A percentile compares a stretch with the other conserved stretches of the same genome.
Conservation (phyloP, 2,113 vertebrate genomes). For the Halichoeres trimaculatus region DNA sequence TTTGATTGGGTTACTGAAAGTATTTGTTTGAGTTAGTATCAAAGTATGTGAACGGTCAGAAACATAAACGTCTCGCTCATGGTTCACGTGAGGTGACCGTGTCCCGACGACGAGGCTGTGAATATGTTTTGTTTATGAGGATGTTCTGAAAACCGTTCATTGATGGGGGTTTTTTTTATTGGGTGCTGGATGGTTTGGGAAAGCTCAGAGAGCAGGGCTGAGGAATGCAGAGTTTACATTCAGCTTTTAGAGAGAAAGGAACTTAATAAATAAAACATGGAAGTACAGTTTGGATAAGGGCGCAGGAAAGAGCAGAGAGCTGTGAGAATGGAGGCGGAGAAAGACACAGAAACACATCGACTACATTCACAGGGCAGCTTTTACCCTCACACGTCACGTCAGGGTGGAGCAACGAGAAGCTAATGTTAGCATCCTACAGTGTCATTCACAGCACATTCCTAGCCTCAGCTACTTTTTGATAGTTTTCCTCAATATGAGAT, state of each 20-base stretch:
- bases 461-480: no score
- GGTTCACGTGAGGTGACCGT: conserved; percentile 22
- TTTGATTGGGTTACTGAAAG: conserved; percentile 13
- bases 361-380: no score
- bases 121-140: neutral
- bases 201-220: conserved; percentile 12
- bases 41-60: conserved; percentile 7
- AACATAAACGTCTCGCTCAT: conserved; percentile 9
- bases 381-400: no score
- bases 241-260: conserved; percentile 11
- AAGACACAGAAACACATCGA: no score
- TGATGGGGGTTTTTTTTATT: neutral
- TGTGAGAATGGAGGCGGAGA: no score
- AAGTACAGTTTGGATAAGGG: conserved; percentile 23
- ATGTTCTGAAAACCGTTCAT: neutral
- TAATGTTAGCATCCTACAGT: no score
- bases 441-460: no score
- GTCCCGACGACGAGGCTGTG: neutral
- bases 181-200: neutral
- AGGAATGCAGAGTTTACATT: conserved; percentile 28
- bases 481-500: no score
- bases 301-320: neutral
- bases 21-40: conserved; percentile 30
- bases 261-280: conserved; percentile 56
- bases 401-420: no score